Percentiles rank a stretch among this genome's conserved stretches.
These are phyloP conservation scores for Thryonomys swinderianus DNA, from an alignment of 2,113 vertebrate genomes.

Conservation along the genomic window DNA sequence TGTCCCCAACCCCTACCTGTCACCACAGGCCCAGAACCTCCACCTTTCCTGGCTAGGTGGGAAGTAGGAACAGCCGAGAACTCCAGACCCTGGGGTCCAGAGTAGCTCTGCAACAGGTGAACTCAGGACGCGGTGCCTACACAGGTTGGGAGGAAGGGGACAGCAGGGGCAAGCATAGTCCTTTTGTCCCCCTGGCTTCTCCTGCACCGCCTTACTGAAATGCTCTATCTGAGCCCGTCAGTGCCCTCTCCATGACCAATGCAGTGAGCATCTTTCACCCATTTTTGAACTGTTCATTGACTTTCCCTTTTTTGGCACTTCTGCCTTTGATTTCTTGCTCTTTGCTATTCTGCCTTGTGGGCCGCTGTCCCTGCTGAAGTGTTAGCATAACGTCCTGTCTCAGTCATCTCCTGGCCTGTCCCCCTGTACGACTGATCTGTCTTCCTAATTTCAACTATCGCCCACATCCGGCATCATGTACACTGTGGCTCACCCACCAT, in stretches of 20 bases:
- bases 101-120: not conserved
- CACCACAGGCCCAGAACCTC: rapidly evolving
- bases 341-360: rapidly evolving
- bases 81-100: not conserved
- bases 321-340: not conserved
- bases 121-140: not conserved
- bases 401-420: not conserved
- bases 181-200: no score
- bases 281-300: not conserved
- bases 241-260: not conserved
- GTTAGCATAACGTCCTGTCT: not conserved
- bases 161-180: rapidly evolving
- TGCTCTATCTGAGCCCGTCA: not conserved
- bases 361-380: not conserved
- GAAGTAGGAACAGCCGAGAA: not conserved
- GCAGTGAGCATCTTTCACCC: not conserved
- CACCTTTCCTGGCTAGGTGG: not conserved
- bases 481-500: rapidly evolving
- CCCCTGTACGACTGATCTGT: rapidly evolving
- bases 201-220: not conserved
- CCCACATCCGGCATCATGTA: rapidly evolving
- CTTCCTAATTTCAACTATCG: not conserved
- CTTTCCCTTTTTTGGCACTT: not conserved
- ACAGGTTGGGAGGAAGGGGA: not conserved
- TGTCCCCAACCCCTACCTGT: rapidly evolving